Percentiles rank a stretch among this genome's conserved stretches.
phyloP scores from a whole-genome alignment of 2,888 invertebrate genomes.

The Limulus polyphemus region DNA sequence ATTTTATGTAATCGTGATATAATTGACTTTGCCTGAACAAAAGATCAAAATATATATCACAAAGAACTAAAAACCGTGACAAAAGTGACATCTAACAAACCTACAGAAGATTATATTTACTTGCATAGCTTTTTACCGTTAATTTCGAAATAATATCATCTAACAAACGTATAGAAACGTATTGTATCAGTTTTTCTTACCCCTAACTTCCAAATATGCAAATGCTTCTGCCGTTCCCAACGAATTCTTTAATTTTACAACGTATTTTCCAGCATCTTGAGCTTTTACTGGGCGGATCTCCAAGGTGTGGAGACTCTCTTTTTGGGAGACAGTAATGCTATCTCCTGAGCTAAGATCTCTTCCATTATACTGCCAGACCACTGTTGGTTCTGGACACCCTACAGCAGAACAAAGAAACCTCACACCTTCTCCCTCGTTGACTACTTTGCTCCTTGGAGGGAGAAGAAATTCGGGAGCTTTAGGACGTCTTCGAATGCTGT shows the following conservation, averaged over 20 bases:
- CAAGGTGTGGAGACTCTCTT: slow-evolving; percentile 33
- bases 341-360: slow-evolving; percentile 40
- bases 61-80: neutral
- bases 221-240: slow-evolving; percentile 68
- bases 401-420: slow-evolving; percentile 76
- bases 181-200: slow-evolving; percentile 1
- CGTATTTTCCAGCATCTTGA: slow-evolving; percentile 75
- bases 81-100: neutral
- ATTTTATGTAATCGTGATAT: no score
- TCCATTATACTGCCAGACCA: slow-evolving; percentile 57
- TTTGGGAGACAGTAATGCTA: slow-evolving; percentile 2
- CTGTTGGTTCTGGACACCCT: slow-evolving; percentile 75
- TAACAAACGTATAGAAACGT: neutral
- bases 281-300: slow-evolving; percentile 75
- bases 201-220: slow-evolving; percentile 2
- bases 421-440: slow-evolving; percentile 71
- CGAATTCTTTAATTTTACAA: slow-evolving; percentile 64
- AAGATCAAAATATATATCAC: slow-evolving; percentile 8
- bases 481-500: neutral
- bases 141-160: neutral
- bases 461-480: slow-evolving; percentile 69
- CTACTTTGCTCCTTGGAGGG: slow-evolving; percentile 67
- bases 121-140: no score
- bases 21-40: slow-evolving; percentile 39
- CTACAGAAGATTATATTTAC: no score